These are phyloP conservation scores for Enteromius viviparus DNA, from an alignment of 2,797 vertebrate species.

Conservation along the genomic window DNA sequence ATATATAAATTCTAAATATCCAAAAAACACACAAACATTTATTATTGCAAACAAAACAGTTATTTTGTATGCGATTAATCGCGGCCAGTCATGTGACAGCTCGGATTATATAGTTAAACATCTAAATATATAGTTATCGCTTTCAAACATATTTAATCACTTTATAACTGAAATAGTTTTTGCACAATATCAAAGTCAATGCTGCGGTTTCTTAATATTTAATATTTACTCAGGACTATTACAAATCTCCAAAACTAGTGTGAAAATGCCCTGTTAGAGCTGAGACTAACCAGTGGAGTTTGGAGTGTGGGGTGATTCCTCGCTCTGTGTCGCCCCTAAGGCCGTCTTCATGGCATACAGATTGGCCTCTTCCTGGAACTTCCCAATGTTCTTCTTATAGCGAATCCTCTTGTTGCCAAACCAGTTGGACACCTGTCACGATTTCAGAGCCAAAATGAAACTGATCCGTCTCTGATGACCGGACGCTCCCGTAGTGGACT, in stretches of 20 bases:
- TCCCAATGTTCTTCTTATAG: slow-evolving; percentile 99
- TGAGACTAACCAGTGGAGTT: slow-evolving; percentile 78
- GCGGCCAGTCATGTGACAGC: too few species aligned
- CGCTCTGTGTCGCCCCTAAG: slow-evolving; percentile 90
- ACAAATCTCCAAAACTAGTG: background rate
- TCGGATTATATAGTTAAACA: background rate
- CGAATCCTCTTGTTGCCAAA: slow-evolving; percentile 99
- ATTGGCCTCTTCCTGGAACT: slow-evolving; percentile 99
- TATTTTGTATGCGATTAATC: too few species aligned
- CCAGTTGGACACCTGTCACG: slow-evolving; percentile 96
- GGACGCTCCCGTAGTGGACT: background rate
- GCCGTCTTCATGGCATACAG: slow-evolving; percentile 99
- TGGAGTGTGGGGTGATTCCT: slow-evolving; percentile 97
- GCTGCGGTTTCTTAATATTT: background rate
- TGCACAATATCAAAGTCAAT: background rate
- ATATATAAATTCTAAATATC: too few species aligned
- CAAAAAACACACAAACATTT: too few species aligned
- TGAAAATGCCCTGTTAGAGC: background rate
- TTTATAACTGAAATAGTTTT: background rate
- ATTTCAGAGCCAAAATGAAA: slow-evolving; percentile 36
- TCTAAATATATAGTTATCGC: background rate
- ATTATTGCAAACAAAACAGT: too few species aligned
- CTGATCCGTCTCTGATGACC: background rate
- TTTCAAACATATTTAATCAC: background rate
- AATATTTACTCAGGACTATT: background rate